Evolutionary conservation across 2,797 vertebrate genomes (phyloP).

Genomic region (Premnoplex brunnescens): DNA sequence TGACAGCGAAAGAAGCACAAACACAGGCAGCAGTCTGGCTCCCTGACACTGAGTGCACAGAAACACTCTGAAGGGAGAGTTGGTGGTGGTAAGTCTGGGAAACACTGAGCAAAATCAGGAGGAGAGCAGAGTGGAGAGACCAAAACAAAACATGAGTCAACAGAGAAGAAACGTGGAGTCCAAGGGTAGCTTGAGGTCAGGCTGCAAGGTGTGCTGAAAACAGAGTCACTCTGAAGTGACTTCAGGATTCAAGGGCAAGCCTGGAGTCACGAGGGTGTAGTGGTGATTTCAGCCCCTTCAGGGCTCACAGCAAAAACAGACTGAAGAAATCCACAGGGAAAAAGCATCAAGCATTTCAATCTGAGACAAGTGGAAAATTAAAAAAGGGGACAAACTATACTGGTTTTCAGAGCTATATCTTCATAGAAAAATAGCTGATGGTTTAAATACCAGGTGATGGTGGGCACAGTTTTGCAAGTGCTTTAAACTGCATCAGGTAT

Average conservation of each 20-base stretch:
- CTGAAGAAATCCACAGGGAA: neutral
- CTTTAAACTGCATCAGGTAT: neutral
- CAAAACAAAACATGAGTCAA: neutral
- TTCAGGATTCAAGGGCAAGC: neutral
- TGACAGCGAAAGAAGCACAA: neutral
- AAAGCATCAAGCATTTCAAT: neutral
- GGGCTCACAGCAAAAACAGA: neutral
- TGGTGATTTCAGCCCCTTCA: neutral
- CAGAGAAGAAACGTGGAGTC: neutral
- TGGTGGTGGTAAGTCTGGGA: neutral
- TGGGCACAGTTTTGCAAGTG: neutral
- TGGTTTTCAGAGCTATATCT: neutral
- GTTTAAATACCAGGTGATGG: neutral
- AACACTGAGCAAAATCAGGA: neutral
- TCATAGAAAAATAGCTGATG: neutral
- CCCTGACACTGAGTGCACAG: neutral
- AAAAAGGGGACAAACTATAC: neutral
- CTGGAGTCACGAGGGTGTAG: rapidly evolving
- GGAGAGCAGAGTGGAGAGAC: neutral
- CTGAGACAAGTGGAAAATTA: neutral
- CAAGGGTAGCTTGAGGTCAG: neutral
- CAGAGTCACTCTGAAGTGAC: neutral
- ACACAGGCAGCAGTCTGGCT: rapidly evolving
- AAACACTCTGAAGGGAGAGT: neutral
- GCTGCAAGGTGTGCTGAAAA: neutral